Evolutionary conservation across 2,797 vertebrate genomes (phyloP).

Genomic region (Carduelis carduelis): DNA sequence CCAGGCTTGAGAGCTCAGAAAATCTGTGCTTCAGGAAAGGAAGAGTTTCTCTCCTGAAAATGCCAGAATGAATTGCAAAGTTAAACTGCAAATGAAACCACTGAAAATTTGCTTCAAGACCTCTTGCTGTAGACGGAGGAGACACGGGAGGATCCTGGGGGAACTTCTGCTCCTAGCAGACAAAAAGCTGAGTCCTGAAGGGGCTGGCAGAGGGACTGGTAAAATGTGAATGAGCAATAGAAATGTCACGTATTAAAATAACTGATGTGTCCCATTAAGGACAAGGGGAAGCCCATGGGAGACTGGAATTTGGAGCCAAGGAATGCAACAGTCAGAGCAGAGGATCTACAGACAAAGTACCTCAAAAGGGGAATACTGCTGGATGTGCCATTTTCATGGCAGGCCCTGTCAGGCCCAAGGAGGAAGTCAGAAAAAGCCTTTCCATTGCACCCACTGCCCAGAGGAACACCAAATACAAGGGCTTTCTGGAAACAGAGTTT

Average conservation of each 20-base stretch:
- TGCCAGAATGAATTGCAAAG: background rate
- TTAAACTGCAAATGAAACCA: background rate
- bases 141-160: background rate
- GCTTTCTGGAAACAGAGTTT: background rate
- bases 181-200: background rate
- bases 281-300: background rate
- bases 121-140: background rate
- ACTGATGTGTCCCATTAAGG: background rate
- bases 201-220: background rate
- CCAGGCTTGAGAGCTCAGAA: fast-evolving
- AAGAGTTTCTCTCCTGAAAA: background rate
- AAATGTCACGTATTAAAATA: background rate
- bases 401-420: background rate
- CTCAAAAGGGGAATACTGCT: background rate
- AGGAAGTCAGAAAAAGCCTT: background rate
- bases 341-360: background rate
- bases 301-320: background rate
- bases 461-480: background rate
- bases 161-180: background rate
- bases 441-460: background rate
- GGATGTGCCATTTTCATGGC: background rate
- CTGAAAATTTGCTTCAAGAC: background rate
- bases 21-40: background rate
- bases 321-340: background rate
- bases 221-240: background rate